Evolutionary conservation across 2,113 vertebrate genomes (phyloP), one percentile per base, ranked within the genome.

Genomic region (Polypterus senegalus): DNA sequence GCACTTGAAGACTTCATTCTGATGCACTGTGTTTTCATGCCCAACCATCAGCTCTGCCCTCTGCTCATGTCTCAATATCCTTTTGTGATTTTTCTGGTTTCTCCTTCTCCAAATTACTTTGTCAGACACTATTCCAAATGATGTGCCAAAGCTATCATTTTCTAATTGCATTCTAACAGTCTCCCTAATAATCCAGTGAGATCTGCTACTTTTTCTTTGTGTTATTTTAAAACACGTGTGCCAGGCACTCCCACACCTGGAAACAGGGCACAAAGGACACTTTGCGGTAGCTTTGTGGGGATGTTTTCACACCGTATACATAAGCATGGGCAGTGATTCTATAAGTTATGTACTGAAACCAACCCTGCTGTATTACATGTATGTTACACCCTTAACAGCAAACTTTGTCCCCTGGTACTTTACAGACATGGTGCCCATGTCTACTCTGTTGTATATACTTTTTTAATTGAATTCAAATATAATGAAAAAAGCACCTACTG

Each of bases 11-110:
- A 98, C 80, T 99, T 97, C 81, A 78, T 94, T 71, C 88, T 98
- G 83, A 92, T 90, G 88, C 94, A 98, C 83, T 93, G 91, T 75
- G 87, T 97, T 75, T 97, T 99, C 84, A 94, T 99, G 76, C 92
- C 93, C 72, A 94, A 93, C 79, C 82, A 64, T 74, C 89, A 94
- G 71, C 88, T 98, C 57, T 97, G 92, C 75, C 88, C 90, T 27
- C 88, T 87, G 64, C 76, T 99, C 65, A 88, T 92, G 83, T 88
- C 91, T 62, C 94, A 98, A 92, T 99, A 99, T 98, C 96, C 95
- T 98, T 96, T 81, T 74, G n/a, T 47, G 5, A 51, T 10, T 61
- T 54, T n/a, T 47, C 43, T n/a, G 54, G 51, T 10, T 61, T 46
- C 9, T 47, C 51, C 46, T 62, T 46, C 51, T 43, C 4, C 43